These are phyloP conservation scores for honey bee (Apis mellifera) DNA, from an alignment of 1,140 invertebrate genomes.

Conservation along the genomic window Amel_HAv3.1 CM009932.2:24501-25000, in stretches of 20 bases:
- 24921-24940: too few species aligned
- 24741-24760: conserved; percentile 77
- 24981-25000: too few species aligned
- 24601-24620: conserved; percentile 82
- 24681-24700: conserved; percentile 76
- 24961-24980: neutral
- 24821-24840: conserved; percentile 49
- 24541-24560: conserved; percentile 70
- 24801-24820: conserved; percentile 81
- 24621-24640: conserved; percentile 83
- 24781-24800: conserved; percentile 79
- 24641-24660: conserved; percentile 82
- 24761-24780: conserved; percentile 79
- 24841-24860: neutral
- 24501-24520: too few species aligned
- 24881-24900: too few species aligned
- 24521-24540: too few species aligned
- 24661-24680: conserved; percentile 78
- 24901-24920: too few species aligned
- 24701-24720: conserved; percentile 80
- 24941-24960: neutral
- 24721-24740: conserved; percentile 73
- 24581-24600: conserved; percentile 78
- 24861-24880: too few species aligned
- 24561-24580: conserved; percentile 81